Evolutionary conservation across 23 tunicate species (phyloP), one percentile per base, ranked within the genome.

Genomic region (Phallusia fumigata): DNA sequence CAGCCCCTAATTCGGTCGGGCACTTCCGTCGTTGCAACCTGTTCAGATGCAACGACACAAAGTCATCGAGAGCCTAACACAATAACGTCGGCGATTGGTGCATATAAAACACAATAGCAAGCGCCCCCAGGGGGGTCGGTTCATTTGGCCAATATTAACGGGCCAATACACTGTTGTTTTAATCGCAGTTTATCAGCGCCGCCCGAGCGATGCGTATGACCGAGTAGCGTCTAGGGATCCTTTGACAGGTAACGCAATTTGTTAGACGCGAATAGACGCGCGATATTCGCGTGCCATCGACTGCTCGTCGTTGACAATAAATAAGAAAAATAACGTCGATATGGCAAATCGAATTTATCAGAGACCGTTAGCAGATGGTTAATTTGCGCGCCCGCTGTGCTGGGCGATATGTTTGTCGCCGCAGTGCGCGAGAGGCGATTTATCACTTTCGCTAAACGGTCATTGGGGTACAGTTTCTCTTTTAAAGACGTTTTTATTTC

Each of bases 71-170:
- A 6, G 69, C 28, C 16, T 58, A 58, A 58, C 69, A 58, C 69
- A 58, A 58, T 24, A 58, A 58, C 26, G 28, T 22, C 33, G 22
- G 32, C 78, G 78, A 33, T 22, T 3, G 22, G 78, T 30, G 78
- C 33, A 10, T 74, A 74, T 74, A 31, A 34, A 32, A 34, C 44
- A 74, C 36, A 34, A 74, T 74, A 30, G 35, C 44, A 11, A 24
- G 2, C 69, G 69, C 78, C 30, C 84, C 52, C 76, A 15, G 12
- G 77, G 77, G 84, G 64, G 10, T 33, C 32, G 77, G 52, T 69
- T 81, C 84, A 81, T 81, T 81, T 81, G 64, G 84, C 84, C 47
- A 81, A 84, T 84, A 84, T 84, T 84, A 77, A 44, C 88, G 82
- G 77, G 45, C 82, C 76, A 77, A 75, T 77, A 75, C 69, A 32